Evolutionary conservation across 2,113 vertebrate species (phyloP).

Genomic region (Monopterus albus): DNA sequence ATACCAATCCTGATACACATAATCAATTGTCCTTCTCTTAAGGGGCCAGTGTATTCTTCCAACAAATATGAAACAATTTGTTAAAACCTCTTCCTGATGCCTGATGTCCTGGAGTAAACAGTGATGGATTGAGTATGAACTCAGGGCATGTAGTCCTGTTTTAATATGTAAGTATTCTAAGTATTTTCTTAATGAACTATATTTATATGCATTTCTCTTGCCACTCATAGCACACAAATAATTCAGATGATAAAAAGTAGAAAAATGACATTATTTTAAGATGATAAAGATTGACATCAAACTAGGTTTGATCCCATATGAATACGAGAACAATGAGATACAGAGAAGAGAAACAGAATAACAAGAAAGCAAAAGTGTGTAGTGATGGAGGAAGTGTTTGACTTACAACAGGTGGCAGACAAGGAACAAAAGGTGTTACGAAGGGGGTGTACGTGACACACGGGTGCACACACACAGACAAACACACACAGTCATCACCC

Average conservation of each 20-base stretch:
- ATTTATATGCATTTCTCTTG: not conserved
- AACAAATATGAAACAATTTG: too few relatives aligned
- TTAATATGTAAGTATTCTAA: not conserved
- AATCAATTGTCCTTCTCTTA: too few relatives aligned
- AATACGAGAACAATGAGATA: not conserved
- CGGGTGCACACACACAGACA: not conserved
- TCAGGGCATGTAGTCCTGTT: too few relatives aligned
- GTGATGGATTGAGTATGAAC: too few relatives aligned
- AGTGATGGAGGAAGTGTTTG: constrained; percentile 15
- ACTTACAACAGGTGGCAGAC: constrained; percentile 16
- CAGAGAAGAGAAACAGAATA: not conserved
- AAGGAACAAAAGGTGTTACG: constrained; percentile 21
- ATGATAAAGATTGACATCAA: constrained; percentile 3
- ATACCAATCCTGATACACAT: too few relatives aligned
- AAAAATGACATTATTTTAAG: too few relatives aligned
- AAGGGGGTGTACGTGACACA: constrained; percentile 9
- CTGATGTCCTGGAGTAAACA: too few relatives aligned
- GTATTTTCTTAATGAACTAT: not conserved
- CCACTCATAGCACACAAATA: too few relatives aligned
- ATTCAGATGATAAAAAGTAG: not conserved
- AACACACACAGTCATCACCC: constrained; percentile 7
- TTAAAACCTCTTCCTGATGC: too few relatives aligned
- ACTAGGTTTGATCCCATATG: not conserved
- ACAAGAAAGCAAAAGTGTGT: not conserved
- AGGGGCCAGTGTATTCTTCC: too few relatives aligned